These are phyloP conservation scores for Equus przewalskii DNA, from an alignment of 2,113 vertebrate genomes.

Conservation along the genomic window DNA sequence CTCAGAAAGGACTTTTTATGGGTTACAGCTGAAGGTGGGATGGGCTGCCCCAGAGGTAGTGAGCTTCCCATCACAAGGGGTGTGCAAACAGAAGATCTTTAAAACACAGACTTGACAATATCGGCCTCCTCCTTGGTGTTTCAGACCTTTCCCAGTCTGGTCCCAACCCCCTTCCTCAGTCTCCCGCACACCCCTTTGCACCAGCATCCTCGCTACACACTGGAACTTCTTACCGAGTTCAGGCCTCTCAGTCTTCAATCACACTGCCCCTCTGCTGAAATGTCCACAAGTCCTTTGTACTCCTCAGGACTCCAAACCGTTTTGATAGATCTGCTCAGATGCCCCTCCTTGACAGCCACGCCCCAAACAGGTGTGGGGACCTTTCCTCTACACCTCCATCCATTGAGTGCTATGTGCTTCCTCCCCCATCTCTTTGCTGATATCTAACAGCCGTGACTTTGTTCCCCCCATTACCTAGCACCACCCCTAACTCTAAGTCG, in stretches of 20 bases:
- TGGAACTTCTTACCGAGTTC: not conserved
- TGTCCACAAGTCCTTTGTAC: not conserved
- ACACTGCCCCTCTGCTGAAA: not conserved
- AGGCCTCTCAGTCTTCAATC: not conserved
- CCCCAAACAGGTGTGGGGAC: not conserved
- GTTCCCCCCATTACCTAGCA: not conserved
- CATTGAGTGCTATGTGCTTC: not conserved
- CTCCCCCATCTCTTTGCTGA: not conserved
- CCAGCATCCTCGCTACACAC: not conserved
- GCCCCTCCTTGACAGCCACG: not conserved
- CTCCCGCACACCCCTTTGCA: not conserved
- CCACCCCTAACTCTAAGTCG: not conserved
- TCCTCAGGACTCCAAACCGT: not conserved
- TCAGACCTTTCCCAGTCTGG: not conserved
- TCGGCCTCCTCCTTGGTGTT: not conserved
- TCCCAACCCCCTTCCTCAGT: too few relatives aligned
- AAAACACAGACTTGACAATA: not conserved
- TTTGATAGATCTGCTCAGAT: not conserved
- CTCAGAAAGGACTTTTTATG: not conserved
- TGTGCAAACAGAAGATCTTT: not conserved
- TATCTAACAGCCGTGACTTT: not conserved
- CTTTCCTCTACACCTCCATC: rapidly evolving
- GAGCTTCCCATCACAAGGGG: not conserved
- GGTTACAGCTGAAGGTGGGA: not conserved
- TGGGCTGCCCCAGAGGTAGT: not conserved